Evolutionary conservation across 1,140 invertebrate species (phyloP), one percentile per base, ranked within the genome.

Genomic region (Anoplolepis gracilipes): DNA sequence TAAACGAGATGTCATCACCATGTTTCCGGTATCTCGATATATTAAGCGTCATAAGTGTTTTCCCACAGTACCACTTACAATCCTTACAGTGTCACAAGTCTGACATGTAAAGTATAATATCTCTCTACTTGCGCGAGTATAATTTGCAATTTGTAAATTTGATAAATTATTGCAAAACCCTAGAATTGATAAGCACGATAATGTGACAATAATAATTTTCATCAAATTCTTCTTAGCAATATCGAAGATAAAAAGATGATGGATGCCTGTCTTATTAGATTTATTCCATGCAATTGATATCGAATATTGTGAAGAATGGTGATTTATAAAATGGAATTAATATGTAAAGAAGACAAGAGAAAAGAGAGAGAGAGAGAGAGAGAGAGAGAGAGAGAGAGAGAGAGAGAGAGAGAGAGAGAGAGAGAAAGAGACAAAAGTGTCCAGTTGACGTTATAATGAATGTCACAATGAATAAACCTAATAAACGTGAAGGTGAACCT

Each of bases 401-500:
- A 59, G 53, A 64, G 53, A 62, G 42, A 39, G n/a, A n/a, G n/a
- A 57, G 53, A 42, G 53, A 62, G 39, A 67, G 39, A 42, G 42
- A 59, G 10, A 19, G n/a, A 59, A 67, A 64, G 53, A 62, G 42
- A 39, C 28, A 10, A 64, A 42, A 72, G n/a, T 25, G 22, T 10
- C 30, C 16, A 59, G 65, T 81, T 59, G 78, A 72, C 25, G 13
- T 70, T 42, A 36, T 42, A 42, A 59, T n/a, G n/a, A 72, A 82
- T 39, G 33, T 79, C 77, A 55, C 77, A 28, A 55, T 79, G 62
- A 79, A 79, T 57, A 67, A 79, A 39, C 46, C 22, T 79, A 70
- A 72, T 57, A 67, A 82, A 82, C 55, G 39, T 59, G 30, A 30
- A 64, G 57, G 11, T 22, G 36, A 46, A 82, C 28, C 53, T 72